Conservation (phyloP, 1,140 invertebrate genomes). For the Lethocerus indicus region DNA sequence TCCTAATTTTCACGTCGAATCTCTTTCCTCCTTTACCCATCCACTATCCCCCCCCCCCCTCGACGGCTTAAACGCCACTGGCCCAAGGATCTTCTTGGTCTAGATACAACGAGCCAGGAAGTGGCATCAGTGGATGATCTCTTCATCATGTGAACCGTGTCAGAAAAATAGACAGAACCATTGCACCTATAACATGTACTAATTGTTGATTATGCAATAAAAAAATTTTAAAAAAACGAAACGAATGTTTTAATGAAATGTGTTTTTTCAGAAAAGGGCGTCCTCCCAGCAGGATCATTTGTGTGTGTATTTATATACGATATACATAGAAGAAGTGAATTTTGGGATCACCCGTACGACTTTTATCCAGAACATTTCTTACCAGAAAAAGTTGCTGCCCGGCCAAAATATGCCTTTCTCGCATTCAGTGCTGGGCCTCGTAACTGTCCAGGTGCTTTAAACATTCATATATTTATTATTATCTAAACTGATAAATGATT, state of each 20-base stretch:
- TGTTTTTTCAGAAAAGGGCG: constrained; percentile 25
- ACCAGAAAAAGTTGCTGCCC: constrained; percentile 28
- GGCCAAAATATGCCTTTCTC: constrained; percentile 32
- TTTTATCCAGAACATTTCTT: constrained; percentile 48
- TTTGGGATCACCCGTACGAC: constrained; percentile 33
- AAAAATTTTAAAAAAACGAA: not conserved
- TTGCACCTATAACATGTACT: not conserved
- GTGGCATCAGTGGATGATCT: no score
- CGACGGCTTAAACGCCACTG: no score
- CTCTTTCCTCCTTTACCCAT: no score
- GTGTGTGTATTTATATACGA: constrained; percentile 25
- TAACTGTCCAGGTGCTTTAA: constrained; percentile 45
- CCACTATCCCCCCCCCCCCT: no score
- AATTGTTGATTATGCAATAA: no score
- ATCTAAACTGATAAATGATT: no score
- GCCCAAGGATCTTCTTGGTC: no score
- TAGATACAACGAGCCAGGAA: no score
- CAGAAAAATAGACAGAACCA: not conserved
- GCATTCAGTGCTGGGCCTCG: constrained; percentile 42
- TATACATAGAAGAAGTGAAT: constrained; percentile 30
- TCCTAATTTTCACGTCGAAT: no score
- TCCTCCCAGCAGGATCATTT: constrained; percentile 28
- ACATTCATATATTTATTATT: no score
- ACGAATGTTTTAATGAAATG: not conserved
- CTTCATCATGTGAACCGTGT: no score